Evolutionary conservation across 2,113 vertebrate species (phyloP).

Genomic region (Rhinolophus ferrumequinum): DNA sequence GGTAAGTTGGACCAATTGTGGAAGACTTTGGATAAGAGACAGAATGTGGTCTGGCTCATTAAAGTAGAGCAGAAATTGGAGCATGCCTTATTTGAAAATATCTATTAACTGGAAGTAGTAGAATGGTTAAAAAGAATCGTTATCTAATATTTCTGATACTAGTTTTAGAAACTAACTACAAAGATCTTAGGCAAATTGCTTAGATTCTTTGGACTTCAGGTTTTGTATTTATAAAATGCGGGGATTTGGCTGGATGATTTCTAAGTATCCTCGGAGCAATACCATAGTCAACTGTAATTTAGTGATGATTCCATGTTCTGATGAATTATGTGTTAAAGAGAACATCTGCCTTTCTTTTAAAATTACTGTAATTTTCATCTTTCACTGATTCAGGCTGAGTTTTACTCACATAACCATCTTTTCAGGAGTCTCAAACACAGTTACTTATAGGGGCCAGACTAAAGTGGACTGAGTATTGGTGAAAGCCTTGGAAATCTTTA

Average conservation of each 20-base stretch:
- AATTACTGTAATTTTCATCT: constrained; percentile 10
- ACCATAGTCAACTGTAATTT: neutral
- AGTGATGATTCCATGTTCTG: neutral
- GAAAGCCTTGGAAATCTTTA: neutral
- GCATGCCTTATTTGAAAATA: constrained; percentile 21
- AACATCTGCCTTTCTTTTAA: constrained; percentile 8
- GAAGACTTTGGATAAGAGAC: neutral
- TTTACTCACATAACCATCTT: neutral
- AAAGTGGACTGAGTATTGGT: neutral
- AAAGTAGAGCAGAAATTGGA: neutral
- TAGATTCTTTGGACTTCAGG: neutral
- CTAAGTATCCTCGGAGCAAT: neutral
- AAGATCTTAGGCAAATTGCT: neutral
- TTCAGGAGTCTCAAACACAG: neutral
- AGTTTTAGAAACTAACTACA: neutral
- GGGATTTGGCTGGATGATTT: neutral
- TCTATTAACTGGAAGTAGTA: neutral
- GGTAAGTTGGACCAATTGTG: neutral
- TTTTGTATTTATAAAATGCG: neutral
- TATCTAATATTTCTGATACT: neutral
- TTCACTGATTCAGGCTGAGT: neutral
- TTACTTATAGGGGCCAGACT: neutral
- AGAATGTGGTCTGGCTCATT: neutral
- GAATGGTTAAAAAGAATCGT: neutral
- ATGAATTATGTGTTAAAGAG: neutral